Conservation (phyloP, 2,113 vertebrate genomes). For the Apodemus speciosus region DNA sequence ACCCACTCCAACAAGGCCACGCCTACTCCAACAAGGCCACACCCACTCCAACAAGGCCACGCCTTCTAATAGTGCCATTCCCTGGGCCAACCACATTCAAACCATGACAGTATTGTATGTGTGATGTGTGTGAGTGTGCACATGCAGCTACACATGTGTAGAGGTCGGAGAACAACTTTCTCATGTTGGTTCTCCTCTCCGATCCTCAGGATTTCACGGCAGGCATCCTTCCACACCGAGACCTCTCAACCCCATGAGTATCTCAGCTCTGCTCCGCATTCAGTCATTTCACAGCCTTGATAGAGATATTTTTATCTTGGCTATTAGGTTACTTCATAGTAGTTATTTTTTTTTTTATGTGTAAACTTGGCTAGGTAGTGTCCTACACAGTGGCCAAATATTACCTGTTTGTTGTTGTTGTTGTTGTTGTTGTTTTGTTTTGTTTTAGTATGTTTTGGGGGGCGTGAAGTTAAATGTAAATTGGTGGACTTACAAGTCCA, state of each 20-base stretch:
- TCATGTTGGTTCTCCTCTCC: background rate
- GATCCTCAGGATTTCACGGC: background rate
- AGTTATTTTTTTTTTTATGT: background rate
- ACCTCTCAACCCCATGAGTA: background rate
- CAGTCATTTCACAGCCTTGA: background rate
- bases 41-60: no score
- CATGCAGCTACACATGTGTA: background rate
- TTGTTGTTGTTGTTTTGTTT: background rate
- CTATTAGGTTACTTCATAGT: background rate
- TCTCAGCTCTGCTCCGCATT: background rate
- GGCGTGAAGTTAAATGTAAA: background rate
- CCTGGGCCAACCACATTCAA: no score
- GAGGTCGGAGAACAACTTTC: background rate
- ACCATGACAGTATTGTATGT: background rate
- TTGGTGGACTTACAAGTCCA: background rate
- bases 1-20: no score
- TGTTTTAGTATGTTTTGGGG: no score
- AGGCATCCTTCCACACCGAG: no score
- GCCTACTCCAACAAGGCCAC: no score
- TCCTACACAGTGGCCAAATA: background rate
- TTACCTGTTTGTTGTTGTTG: background rate
- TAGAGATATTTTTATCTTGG: background rate
- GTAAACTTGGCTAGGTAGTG: background rate
- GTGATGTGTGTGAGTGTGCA: background rate
- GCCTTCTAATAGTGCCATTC: no score